Evolutionary conservation across 2,797 vertebrate genomes (phyloP), one percentile per base, ranked within the genome.

Genomic region (Bradypodion ventrale): DNA sequence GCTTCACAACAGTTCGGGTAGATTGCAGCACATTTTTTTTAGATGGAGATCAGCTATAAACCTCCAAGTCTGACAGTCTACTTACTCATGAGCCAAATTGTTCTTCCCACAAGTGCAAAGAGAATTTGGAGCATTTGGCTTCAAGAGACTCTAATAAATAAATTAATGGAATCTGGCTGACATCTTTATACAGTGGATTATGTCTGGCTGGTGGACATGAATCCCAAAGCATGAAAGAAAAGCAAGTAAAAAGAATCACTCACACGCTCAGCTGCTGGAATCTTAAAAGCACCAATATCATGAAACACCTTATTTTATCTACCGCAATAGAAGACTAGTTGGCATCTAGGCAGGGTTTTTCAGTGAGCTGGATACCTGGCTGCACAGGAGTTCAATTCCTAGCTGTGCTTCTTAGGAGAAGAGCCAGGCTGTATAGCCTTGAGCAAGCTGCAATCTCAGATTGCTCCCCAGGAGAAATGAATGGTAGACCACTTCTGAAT

Each of bases 151-250:
- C 78, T 5, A 52, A 68, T 32, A 49, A 92, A 86, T 19, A 2
- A 2, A 89, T 35, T 66, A 27, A 85, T 0, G n/a, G 65, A 68
- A 91, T 87, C 75, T 59, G 89, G 73, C 77, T 88, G 78, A 87
- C 37, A 78, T 83, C 52, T 90, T 89, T 81, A 82, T 25, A 75
- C 56, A 3, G 60, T 60, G 83, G 86, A 75, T 78, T 75, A 77
- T 4, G 7, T 49, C 29, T 46, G 83, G 56, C 0, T 83, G 75
- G 65, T 85, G 84, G 79, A 82, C 84, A 82, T 85, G 74, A 84
- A 3, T 35, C n/a, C 85, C 76, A 66, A 8, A 88, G 87, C 32
- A 7, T n/a, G 62, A 25, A 21, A 80, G 84, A 83, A 7, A 23
- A 23, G 77, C 77, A 10, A 19, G 1, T 23, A 19, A 21, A n/a